Conservation (phyloP, 2,888 invertebrate species). For the Leistus spinibarbis region DNA sequence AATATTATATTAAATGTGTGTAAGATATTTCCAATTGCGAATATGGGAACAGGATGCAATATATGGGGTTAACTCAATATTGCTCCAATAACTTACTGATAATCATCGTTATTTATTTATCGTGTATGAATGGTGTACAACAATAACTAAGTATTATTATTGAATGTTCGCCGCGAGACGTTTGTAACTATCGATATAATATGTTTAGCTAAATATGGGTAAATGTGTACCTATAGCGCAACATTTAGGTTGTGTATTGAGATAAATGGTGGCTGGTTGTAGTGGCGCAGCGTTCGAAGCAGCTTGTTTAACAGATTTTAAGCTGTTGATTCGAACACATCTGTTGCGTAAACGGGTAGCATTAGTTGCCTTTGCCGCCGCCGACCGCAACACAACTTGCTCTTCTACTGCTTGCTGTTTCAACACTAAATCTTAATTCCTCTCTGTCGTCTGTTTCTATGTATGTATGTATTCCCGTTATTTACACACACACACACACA, state of each 20-base stretch:
- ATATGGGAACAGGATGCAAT: no score
- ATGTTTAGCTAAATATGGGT: not conserved
- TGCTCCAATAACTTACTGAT: no score
- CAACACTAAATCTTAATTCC: not conserved
- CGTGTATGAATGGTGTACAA: no score
- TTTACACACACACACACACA: not conserved
- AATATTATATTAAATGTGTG: no score
- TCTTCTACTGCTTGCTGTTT: not conserved
- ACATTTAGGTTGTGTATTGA: conserved; percentile 10
- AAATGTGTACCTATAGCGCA: not conserved
- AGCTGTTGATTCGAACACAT: conserved; percentile 37
- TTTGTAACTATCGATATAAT: not conserved
- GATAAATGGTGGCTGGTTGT: conserved; percentile 18
- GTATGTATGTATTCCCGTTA: not conserved
- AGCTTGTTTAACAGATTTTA: conserved; percentile 34
- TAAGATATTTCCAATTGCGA: no score
- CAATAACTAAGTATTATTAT: no score
- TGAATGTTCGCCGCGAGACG: no score
- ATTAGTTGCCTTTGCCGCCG: not conserved
- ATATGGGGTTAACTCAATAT: no score
- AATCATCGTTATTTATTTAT: no score
- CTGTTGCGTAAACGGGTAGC: conserved; percentile 29
- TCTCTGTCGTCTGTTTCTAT: not conserved
- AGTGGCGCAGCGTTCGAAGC: not conserved
- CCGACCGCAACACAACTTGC: conserved; percentile 2